Base-by-base conservation (phyloP, 1,140 invertebrate species). In the Hycleus phaleratus region DNA sequence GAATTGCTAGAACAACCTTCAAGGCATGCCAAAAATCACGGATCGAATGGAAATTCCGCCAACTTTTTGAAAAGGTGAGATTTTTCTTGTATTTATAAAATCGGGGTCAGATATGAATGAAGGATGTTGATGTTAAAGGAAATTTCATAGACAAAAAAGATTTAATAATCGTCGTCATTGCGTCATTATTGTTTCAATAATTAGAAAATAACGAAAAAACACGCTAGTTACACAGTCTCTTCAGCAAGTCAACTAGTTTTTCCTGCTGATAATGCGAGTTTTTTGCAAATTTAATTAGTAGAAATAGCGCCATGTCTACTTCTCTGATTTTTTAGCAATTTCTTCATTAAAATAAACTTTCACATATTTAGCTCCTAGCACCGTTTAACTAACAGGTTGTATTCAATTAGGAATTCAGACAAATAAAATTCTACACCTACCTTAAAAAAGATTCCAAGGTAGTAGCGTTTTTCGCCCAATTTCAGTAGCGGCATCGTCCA, bases 391-490 rank as follows among this genome's bases (percentile, higher is more conserved):
- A 32, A 32, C 32, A 32, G 32, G 32, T 32, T 32, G 32, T 32
- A 7, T 4, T 7, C 7, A 32, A 32, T 32, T 32, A 32, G 7
- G 7, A 32, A 32, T 32, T 32, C 32, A 32, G 32, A 32, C 32
- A 32, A 32, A 32, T 32, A 7, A 7, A 32, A 32, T 42, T 42
- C 10, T 42, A 26, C 8, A 65, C 69, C 78, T 81, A 92, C 90
- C 87, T 91, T 93, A 75, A 92, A 92, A 75, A 93, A 93, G 71
- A 92, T 92, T 71, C 90, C 90, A 59, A 93, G 77, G 72, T 93
- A 93, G 72, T 92, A 93, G 70, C 86, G 75, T 72, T 93, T 93
- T 68, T 91, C 87, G 12, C 90, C 90, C 25, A 90, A 82, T 72
- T 90, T 90, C 59, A 91, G 76, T 43, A 93, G 75, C 7, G 90